These are phyloP conservation scores for Cryptocheilus praepositus DNA, from an alignment of 2,888 invertebrate genomes.

Conservation along the genomic window DNA sequence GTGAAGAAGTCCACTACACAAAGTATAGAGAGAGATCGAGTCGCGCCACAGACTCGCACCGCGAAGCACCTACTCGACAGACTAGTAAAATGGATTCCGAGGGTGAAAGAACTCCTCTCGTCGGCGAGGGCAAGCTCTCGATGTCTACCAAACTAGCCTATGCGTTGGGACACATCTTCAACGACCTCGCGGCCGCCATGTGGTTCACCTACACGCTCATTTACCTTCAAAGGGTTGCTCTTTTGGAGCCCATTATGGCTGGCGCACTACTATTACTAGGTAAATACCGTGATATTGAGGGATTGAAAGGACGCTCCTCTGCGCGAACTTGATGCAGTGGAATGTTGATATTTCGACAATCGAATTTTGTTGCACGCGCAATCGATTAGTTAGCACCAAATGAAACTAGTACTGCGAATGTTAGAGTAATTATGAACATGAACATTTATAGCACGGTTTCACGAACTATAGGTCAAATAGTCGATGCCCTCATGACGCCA, in stretches of 20 bases:
- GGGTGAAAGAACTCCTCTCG: slow-evolving; percentile 57
- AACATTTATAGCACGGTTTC: too few species aligned
- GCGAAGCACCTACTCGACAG: too few species aligned
- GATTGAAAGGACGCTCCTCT: neutral
- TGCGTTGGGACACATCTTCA: slow-evolving; percentile 75
- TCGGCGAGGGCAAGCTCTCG: slow-evolving; percentile 55
- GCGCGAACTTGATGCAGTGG: neutral
- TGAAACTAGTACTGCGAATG: too few species aligned
- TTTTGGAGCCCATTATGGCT: slow-evolving; percentile 67
- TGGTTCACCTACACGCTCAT: slow-evolving; percentile 76
- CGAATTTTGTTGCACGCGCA: neutral
- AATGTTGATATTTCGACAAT: neutral
- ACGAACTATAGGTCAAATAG: slow-evolving; percentile 64
- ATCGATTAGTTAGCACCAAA: neutral
- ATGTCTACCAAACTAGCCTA: slow-evolving; percentile 66
- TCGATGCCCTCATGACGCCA: slow-evolving; percentile 78
- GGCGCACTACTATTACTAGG: slow-evolving; percentile 70
- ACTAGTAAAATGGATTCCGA: slow-evolving; percentile 31
- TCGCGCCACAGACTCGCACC: too few species aligned
- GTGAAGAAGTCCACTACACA: too few species aligned
- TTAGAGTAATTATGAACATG: too few species aligned
- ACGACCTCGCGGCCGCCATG: slow-evolving; percentile 76
- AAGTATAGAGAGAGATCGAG: neutral
- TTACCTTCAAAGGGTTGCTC: slow-evolving; percentile 71
- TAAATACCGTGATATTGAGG: slow-evolving; percentile 28